Conservation (phyloP, 1,140 invertebrate genomes). For the Drosophila trapezifrons region DNA sequence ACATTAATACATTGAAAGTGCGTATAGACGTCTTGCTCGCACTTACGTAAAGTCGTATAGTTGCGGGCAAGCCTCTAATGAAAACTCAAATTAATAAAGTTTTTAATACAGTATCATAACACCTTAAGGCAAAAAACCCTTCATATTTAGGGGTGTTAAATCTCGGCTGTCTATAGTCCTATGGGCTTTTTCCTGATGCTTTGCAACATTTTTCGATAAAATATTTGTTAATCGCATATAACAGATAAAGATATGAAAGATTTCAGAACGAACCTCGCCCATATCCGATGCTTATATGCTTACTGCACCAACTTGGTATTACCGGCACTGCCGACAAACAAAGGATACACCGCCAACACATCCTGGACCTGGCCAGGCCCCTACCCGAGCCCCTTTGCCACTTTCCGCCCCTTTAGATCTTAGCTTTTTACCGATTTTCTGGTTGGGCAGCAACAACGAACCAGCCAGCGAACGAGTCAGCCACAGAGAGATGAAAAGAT, state of each 20-base stretch:
- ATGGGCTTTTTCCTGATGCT: background rate
- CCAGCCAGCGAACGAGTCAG: slow-evolving; percentile 46
- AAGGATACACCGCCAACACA: slow-evolving; percentile 46
- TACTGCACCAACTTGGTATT: slow-evolving; percentile 45
- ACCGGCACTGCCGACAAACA: slow-evolving; percentile 62
- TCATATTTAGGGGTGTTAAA: no score
- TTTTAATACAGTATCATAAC: no score
- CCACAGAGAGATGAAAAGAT: slow-evolving; percentile 76
- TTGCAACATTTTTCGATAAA: background rate
- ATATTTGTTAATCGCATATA: background rate
- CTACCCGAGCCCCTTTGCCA: background rate
- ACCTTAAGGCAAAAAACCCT: no score
- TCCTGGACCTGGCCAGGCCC: slow-evolving; percentile 2
- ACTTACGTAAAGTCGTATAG: no score
- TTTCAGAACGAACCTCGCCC: slow-evolving; percentile 27
- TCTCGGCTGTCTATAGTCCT: no score
- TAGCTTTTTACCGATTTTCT: slow-evolving; percentile 64
- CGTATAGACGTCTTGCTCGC: no score
- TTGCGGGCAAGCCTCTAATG: no score
- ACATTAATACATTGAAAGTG: no score
- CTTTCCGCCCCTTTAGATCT: slow-evolving; percentile 35
- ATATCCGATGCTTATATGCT: slow-evolving; percentile 36
- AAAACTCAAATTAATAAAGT: no score
- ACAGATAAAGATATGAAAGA: background rate
- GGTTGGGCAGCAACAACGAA: slow-evolving; percentile 55